Conservation (phyloP, 2,797 vertebrate genomes). For the Chelonia mydas region DNA sequence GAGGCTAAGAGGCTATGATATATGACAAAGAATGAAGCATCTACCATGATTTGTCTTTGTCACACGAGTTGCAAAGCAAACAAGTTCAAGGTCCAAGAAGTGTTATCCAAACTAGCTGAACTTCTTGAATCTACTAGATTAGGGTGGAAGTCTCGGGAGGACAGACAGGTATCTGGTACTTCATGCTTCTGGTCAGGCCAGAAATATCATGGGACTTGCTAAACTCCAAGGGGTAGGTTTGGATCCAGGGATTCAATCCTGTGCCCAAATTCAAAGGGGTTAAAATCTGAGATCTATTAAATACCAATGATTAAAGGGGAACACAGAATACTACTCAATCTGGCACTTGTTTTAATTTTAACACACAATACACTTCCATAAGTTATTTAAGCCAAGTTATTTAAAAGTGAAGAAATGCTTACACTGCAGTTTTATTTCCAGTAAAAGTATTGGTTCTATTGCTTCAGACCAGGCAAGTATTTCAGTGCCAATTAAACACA, state of each 20-base stretch:
- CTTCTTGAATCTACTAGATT: neutral
- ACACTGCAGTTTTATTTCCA: neutral
- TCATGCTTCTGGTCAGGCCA: neutral
- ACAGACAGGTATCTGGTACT: neutral
- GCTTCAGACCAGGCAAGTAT: neutral
- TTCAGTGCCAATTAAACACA: conserved; percentile 27
- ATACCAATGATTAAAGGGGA: neutral
- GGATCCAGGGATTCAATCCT: neutral
- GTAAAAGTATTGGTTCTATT: neutral
- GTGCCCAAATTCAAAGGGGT: neutral
- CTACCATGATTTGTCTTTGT: accelerated
- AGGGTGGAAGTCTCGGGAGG: neutral
- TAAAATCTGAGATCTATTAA: neutral
- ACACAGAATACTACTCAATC: neutral
- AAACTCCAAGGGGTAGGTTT: neutral
- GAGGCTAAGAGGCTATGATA: neutral
- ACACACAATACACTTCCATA: neutral
- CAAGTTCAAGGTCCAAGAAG: accelerated
- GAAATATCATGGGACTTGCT: neutral
- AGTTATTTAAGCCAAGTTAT: neutral
- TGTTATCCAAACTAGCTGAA: neutral
- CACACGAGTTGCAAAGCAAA: neutral
- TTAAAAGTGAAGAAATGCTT: conserved; percentile 22
- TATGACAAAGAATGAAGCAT: neutral
- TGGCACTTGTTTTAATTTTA: neutral